Base-by-base conservation (phyloP, 37 sponge, comb jelly and placozoan species). In the Crambe crambe region DNA sequence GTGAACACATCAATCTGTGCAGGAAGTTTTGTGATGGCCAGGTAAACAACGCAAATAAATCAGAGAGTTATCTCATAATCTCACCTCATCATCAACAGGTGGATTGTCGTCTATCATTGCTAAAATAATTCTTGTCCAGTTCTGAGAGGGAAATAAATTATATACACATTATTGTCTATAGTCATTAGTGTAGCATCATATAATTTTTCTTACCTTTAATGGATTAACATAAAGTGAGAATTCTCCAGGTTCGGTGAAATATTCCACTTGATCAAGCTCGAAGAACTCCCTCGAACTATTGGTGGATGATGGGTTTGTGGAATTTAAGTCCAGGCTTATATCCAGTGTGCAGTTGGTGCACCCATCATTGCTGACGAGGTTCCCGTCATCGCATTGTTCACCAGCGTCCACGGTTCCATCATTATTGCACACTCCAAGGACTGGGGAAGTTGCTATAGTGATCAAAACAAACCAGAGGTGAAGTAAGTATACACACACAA, bases 221-320 rank as follows among this genome's bases (percentile, higher is more conserved):
- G 12, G 51, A 47, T 6, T 15, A 12, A 47, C 10, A 47, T 6
- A 15, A 47, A 70, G 57, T 37, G n/a, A 34, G 42, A 3, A 69
- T 68, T 35, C 44, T 68, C n/a, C 67, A 54, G 18, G 51, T 47
- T 47, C 51, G 51, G 12, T 12, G 12, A 47, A 47, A 47, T 47
- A 47, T 47, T 15, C 51, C 51, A 44, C 38, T 69, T 32, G 9
- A 37, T 68, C 58, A 42, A 69, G 23, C 5, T 80, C 80, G 56
- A 80, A 80, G 25, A 29, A 80, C 59, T 80, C 80, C 6, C 18
- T 54, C 10, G 58, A 68, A 35, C 31, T 36, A 37, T 70, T 34
- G 3, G 68, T 9, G 6, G 80, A 54, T 0, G 58, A 68, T 57
- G 43, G 1, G 58, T 80, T 68, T 0, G 22, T 6, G 0, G 58